Evolutionary conservation across 2,888 invertebrate species (phyloP).

Genomic region (Hydroisotoma schaefferi): DNA sequence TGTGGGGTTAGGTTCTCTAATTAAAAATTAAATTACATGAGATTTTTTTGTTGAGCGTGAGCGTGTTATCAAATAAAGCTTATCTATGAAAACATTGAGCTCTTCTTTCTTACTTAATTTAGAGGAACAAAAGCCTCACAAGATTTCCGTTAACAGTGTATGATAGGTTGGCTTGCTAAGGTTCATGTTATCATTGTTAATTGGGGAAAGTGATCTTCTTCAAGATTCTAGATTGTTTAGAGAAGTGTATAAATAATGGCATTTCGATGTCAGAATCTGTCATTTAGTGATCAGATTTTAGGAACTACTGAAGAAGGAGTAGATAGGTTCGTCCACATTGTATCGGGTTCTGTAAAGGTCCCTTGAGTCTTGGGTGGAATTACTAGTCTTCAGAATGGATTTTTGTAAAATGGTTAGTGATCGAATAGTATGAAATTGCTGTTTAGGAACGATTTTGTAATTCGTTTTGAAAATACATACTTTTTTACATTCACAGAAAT

Average conservation of each 20-base stretch:
- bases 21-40: too few species aligned
- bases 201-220: constrained; percentile 14
- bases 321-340: too few species aligned
- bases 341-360: background rate
- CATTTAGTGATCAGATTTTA: constrained; percentile 11
- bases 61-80: background rate
- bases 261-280: constrained; percentile 8
- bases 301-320: too few species aligned
- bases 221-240: constrained; percentile 2
- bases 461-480: background rate
- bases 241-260: constrained; percentile 14
- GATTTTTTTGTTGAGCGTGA: too few species aligned
- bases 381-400: background rate
- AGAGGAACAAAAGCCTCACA: background rate
- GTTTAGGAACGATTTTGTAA: too few species aligned
- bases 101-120: constrained; percentile 12
- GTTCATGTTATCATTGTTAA: constrained; percentile 5
- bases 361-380: background rate
- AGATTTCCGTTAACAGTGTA: constrained; percentile 9
- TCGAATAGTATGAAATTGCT: too few species aligned
- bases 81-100: background rate
- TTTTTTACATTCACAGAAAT: background rate
- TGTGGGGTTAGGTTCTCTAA: constrained; percentile 21
- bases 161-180: background rate
- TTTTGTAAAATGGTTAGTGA: constrained; percentile 8